Evolutionary conservation across 2,797 vertebrate species (phyloP), one percentile per base, ranked within the genome.

Genomic region (Premnoplex brunnescens): DNA sequence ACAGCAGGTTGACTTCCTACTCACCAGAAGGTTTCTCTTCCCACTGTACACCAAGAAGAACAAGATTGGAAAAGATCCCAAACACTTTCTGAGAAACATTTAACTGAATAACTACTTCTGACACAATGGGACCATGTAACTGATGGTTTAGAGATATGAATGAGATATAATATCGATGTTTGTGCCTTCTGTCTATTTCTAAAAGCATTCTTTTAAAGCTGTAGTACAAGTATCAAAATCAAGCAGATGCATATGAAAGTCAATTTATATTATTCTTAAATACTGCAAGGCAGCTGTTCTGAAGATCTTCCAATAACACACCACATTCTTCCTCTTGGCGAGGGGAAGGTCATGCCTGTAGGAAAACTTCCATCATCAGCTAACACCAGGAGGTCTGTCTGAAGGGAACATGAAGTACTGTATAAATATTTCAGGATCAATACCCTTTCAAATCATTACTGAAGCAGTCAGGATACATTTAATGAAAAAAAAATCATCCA

Each of bases 1-100:
- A 87, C 54, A 90, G 88, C 67, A 88, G 48, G 39, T 37, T 72
- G 74, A 82, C 63, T 88, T 95, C 90, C 91, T 86, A 84, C 92
- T 88, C 88, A 93, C 69, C 77, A 94, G 69, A 90, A 95, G 83
- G 63, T 82, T 73, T 76, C 39, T 76, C 86, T 84, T 92, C 64
- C 74, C 87, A 87, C 80, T 60, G 21, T 37, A 71, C 56, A 28
- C 24, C 1, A 5, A 78, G 76, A 51, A 73, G 60, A 80, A 76
- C n/a, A 79, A 67, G 73, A 32, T 59, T 92, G 48, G 59, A 94
- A 87, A 3, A 49, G 39, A 86, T 72, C 54, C 80, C 77, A 87
- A 92, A 55, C 56, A 43, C 23, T 81, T 63, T 67, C 41, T 75
- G 49, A 84, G 63, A 79, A 87, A 55, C 9, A n/a, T 67, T 79